Percentiles rank a stretch among this genome's conserved stretches.
Evolutionary conservation across 2,113 vertebrate species (phyloP).

Genomic region (Phodopus roborovskii): DNA sequence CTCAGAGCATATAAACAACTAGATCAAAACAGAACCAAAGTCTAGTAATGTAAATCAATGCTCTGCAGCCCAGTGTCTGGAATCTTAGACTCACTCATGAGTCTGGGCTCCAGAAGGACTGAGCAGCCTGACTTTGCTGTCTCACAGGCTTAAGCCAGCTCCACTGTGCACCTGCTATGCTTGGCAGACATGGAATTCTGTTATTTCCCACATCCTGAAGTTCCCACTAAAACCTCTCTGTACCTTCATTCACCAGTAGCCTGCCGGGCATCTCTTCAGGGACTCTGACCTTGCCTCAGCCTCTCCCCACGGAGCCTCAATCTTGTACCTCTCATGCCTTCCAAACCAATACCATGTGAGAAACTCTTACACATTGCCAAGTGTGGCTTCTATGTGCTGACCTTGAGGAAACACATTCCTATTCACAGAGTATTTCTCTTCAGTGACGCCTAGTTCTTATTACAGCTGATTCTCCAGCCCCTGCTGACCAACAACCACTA

Average conservation of each 20-base stretch:
- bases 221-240: background rate
- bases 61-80: background rate
- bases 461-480: background rate
- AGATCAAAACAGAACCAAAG: background rate
- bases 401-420: background rate
- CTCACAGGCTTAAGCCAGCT: background rate
- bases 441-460: background rate
- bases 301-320: background rate
- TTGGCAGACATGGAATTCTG: background rate
- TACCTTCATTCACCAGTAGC: too few species aligned
- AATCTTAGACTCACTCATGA: background rate
- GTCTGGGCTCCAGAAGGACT: background rate
- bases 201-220: background rate
- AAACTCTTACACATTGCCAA: background rate
- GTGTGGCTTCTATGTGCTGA: background rate
- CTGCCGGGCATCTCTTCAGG: background rate
- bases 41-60: background rate
- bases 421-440: background rate
- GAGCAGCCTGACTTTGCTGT: background rate
- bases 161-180: background rate
- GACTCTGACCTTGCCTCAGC: background rate
- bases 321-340: background rate
- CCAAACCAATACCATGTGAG: background rate
- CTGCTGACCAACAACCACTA: background rate
- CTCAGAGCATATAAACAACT: background rate